Percentiles rank a stretch among this genome's conserved stretches.
These are phyloP conservation scores for Catocala nupta DNA, from an alignment of 2,888 invertebrate species.

Conservation along the genomic window DNA sequence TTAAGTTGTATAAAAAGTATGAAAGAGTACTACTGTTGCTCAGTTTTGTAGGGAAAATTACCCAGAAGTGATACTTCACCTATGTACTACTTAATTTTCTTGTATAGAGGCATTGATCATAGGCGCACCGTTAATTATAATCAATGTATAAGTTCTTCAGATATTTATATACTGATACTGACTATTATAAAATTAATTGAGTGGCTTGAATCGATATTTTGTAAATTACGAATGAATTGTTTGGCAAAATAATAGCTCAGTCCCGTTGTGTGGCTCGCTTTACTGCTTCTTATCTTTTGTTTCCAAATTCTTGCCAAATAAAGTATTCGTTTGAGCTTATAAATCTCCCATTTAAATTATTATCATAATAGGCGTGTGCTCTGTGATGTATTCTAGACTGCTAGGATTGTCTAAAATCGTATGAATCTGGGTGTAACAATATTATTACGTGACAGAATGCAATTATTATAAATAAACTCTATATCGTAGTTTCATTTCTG, in stretches of 20 bases:
- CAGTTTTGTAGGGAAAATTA: conserved; percentile 58
- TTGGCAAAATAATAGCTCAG: conserved; percentile 17
- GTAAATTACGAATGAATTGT: conserved; percentile 2
- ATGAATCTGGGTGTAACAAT: conserved; percentile 80
- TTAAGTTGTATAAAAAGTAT: conserved; percentile 75
- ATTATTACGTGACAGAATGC: conserved; percentile 81
- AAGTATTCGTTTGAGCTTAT: conserved; percentile 32
- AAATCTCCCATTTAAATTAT: conserved; percentile 26
- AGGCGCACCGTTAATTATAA: conserved; percentile 47
- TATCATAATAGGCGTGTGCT: conserved; percentile 55
- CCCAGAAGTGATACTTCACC: conserved; percentile 49
- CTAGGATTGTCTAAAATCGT: conserved; percentile 71
- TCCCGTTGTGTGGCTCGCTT: conserved; percentile 29
- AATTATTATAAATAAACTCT: conserved; percentile 78
- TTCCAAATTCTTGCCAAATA: conserved; percentile 38
- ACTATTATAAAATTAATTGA: conserved; percentile 20
- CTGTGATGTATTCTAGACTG: conserved; percentile 74
- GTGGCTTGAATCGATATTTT: conserved; percentile 14
- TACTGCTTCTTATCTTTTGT: conserved; percentile 20
- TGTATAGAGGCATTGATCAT: conserved; percentile 48
- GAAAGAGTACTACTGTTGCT: conserved; percentile 68
- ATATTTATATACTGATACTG: conserved; percentile 15
- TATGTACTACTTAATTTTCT: conserved; percentile 35
- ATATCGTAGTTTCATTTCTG: conserved; percentile 57
- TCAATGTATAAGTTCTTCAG: conserved; percentile 24